A percentile compares a stretch with the other conserved stretches of the same genome.
phyloP scores from a whole-genome alignment of 2,888 invertebrate genomes.

The Lasius platythorax region DNA sequence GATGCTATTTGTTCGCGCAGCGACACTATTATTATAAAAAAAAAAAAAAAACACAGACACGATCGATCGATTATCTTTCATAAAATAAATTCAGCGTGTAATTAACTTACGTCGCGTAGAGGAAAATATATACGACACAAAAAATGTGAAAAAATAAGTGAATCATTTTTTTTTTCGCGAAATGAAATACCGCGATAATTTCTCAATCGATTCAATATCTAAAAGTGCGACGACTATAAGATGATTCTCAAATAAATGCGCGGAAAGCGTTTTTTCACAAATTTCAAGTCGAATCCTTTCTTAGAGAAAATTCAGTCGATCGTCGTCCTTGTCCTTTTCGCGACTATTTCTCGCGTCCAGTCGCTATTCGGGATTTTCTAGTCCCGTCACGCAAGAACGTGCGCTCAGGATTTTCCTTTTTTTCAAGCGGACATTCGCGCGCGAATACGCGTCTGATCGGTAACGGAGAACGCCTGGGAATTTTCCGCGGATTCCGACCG shows the following conservation, averaged over 20 bases:
- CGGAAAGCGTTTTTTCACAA: neutral
- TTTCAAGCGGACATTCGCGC: slow-evolving; percentile 62
- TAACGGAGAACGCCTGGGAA: slow-evolving; percentile 76
- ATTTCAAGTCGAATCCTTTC: neutral
- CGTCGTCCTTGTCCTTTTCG: neutral
- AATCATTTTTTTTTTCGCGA: neutral
- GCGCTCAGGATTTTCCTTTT: slow-evolving; percentile 68
- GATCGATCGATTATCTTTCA: slow-evolving; percentile 38
- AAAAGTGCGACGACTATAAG: neutral
- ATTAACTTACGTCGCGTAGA: slow-evolving; percentile 34
- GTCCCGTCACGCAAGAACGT: slow-evolving; percentile 75
- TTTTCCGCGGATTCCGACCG: slow-evolving; percentile 76
- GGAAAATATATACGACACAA: slow-evolving; percentile 2
- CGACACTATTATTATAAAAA: slow-evolving; percentile 17
- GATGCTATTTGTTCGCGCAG: slow-evolving; percentile 40
- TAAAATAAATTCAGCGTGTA: slow-evolving; percentile 36
- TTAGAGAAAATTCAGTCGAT: slow-evolving; percentile 19
- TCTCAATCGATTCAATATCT: neutral
- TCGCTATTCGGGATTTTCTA: slow-evolving; percentile 62
- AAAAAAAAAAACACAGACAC: slow-evolving; percentile 8
- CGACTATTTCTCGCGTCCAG: neutral
- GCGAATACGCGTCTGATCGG: slow-evolving; percentile 49
- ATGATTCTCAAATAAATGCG: neutral
- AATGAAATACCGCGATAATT: neutral
- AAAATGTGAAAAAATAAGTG: slow-evolving; percentile 12